Evolutionary conservation across 2,888 invertebrate species (phyloP), one percentile per base, ranked within the genome.

Genomic region (Antheraea assamensis): DNA sequence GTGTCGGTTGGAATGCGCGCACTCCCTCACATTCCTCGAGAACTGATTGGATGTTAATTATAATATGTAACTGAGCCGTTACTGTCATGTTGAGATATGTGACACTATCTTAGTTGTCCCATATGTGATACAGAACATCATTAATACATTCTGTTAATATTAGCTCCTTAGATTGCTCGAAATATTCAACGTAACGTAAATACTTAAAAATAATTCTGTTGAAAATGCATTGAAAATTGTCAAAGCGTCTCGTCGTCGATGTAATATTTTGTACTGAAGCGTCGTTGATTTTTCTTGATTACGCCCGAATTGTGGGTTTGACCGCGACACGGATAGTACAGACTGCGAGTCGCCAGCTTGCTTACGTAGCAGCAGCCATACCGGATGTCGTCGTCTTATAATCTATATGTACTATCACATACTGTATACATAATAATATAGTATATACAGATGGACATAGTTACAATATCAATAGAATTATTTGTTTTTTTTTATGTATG

Each of bases 301-400:
- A 24, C n/a, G n/a, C 24, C 13, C 58, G 24, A 17, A 30, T 30
- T 64, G 17, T 13, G 1, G 30, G 30, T 64, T 30, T 61, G 35
- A 64, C 64, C 8, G 64, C 31, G 27, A n/a, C 66, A 64, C 42
- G 58, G 58, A 35, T 58, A 71, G 64, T 64, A 71, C 73, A 73
- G 73, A 73, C 73, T 42, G 73, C 73, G 61, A 64, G 73, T 73
- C 73, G 73, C 73, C 73, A 52, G 73, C 70, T 70, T 70, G 73
- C 70, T 73, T 70, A 71, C 73, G 73, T 58, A 73, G 47, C 24
- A 73, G 47, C 24, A 30, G 21, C 52, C n/a, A 17, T 73, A 61
- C 73, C 73, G 73, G 73, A 73, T 73, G 73, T 73, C 73, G 35
- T 24, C n/a, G 68, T 35, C 68, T 35, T 68, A 31, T 35, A 66